Percentiles rank a stretch among this genome's conserved stretches.
These are phyloP conservation scores for Sternarchorhynchus goeldii DNA, from an alignment of 2,797 vertebrate species.

Conservation along the genomic window DNA sequence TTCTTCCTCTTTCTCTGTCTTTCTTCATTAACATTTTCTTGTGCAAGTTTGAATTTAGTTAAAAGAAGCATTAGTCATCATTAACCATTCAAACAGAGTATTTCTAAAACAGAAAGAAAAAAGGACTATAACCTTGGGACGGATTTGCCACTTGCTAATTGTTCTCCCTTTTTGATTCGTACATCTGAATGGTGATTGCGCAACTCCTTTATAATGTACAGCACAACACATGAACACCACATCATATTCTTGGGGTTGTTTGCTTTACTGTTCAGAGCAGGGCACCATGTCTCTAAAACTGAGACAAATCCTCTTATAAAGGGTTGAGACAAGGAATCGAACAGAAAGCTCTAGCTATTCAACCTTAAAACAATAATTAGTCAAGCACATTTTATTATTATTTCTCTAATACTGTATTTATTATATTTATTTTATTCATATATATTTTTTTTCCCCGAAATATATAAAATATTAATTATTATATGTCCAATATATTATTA, in stretches of 20 bases:
- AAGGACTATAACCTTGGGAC: constrained; percentile 25
- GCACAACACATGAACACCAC: constrained; percentile 5
- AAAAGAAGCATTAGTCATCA: constrained; percentile 21
- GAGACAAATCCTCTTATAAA: neutral
- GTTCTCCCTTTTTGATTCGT: neutral
- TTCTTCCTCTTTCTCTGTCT: constrained; percentile 18
- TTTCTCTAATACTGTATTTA: too few species aligned
- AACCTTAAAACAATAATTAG: neutral
- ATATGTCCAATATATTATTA: too few species aligned
- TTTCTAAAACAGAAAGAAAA: constrained; percentile 28
- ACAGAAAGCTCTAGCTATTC: neutral
- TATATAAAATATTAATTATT: too few species aligned
- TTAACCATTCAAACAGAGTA: constrained; percentile 15
- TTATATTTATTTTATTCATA: too few species aligned
- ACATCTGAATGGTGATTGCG: constrained; percentile 17
- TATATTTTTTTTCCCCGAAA: too few species aligned
- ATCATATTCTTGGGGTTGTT: neutral
- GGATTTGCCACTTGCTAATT: constrained; percentile 28
- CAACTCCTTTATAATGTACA: neutral
- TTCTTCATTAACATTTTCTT: constrained; percentile 38
- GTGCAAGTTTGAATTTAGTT: constrained; percentile 14
- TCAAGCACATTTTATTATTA: too few species aligned
- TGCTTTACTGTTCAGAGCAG: neutral
- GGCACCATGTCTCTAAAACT: neutral
- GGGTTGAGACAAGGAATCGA: neutral